Conservation (phyloP, 2,797 vertebrate species). For the Acanthornis magna region DNA sequence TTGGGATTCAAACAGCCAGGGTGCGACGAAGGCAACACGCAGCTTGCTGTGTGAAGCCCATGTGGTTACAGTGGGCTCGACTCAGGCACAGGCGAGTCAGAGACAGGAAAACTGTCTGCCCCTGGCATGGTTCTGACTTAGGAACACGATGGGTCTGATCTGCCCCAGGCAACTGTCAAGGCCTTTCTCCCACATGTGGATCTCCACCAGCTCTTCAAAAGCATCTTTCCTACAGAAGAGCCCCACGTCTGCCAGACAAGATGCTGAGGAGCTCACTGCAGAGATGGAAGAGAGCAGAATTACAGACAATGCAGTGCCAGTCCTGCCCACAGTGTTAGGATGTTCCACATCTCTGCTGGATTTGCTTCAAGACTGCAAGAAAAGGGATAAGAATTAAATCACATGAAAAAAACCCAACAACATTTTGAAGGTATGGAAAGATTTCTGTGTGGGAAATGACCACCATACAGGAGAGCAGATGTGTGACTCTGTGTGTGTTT, state of each 20-base stretch:
- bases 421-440: not conserved
- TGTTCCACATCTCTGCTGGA: not conserved
- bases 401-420: fast-evolving
- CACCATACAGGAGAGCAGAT: fast-evolving
- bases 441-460: not conserved
- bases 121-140: not conserved
- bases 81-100: not conserved
- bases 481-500: not conserved
- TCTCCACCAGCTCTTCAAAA: not conserved
- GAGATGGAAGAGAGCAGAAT: not conserved
- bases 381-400: not conserved
- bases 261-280: not conserved
- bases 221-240: not conserved
- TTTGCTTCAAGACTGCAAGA: not conserved
- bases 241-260: not conserved
- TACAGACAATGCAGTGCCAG: not conserved
- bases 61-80: fast-evolving
- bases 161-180: not conserved
- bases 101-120: not conserved
- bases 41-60: not conserved
- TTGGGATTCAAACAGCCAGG: not conserved
- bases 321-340: not conserved
- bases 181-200: not conserved
- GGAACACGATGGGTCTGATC: not conserved
- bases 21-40: not conserved